Evolutionary conservation across 2,888 invertebrate species (phyloP), one percentile per base, ranked within the genome.

Genomic region (Lasioglossum lativentre): DNA sequence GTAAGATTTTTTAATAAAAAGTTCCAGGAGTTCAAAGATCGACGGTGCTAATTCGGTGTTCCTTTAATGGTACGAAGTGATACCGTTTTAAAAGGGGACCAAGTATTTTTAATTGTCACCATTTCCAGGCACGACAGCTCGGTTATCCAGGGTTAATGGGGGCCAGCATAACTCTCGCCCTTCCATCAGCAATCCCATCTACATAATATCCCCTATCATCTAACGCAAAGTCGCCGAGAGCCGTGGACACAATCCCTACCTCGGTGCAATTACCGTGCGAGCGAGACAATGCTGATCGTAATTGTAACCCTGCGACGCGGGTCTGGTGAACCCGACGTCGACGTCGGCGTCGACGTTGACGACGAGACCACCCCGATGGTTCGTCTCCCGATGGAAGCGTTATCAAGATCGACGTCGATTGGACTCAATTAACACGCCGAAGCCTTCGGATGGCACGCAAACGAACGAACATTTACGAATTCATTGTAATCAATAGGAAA

Each of bases 341-440:
- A 16, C 59, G 27, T 59, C 59, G n/a, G 14, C 56, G 76, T 66
- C 52, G 52, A 23, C 52, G n/a, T 52, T 52, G n/a, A 52, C 52
- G n/a, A 52, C 52, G 23, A 52, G 52, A n/a, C 52, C 52, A n/a
- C 78, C 76, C 83, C n/a, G n/a, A n/a, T n/a, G 74, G 77, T 79
- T 82, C 66, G 86, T 76, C 45, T 56, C 38, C 30, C 74, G 34
- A 59, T 30, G 59, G 27, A 59, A 77, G 63, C 56, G 66, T 71
- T 38, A 80, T 78, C 74, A 74, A 70, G 83, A 78, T 52, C 80
- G 59, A 38, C 72, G 78, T 66, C 78, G 75, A 88, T 88, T 82
- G 81, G 73, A 78, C 76, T 86, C 66, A 75, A 86, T 88, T 88
- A 88, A 83, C 81, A 72, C 73, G 75, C 73, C 63, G 63, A 86